Evolutionary conservation across 2,797 vertebrate species (phyloP), one percentile per base, ranked within the genome.

Genomic region (Anabacerthia variegaticeps): DNA sequence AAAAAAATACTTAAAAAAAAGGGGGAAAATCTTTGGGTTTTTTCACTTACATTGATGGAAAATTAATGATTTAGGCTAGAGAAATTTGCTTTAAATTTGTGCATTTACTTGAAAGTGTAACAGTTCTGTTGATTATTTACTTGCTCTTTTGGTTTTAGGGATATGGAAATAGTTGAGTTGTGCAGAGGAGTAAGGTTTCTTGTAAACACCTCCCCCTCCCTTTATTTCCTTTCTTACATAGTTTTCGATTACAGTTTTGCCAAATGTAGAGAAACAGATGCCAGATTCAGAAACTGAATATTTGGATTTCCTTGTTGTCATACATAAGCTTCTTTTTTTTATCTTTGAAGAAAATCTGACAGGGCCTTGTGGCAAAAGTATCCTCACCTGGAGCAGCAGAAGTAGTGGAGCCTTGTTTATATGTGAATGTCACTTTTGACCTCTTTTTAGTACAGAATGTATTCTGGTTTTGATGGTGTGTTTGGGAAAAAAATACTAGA

Each of bases 171-270:
- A 37, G 10, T 46, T 30, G 8, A 9, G 12, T 54, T 62, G 23
- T 30, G 17, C 32, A 62, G 39, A 82, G 20, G 73, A 63, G 44
- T 55, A 14, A 0, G 1, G 4, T 28, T 91, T 92, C 24, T 82
- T 0, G 0, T 21, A 23, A 9, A 62, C n/a, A 37, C 10, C 2
- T 79, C 82, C 24, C 5, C 12, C 41, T 10, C 18, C 7, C 19
- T 56, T 66, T 12, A 13, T 79, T 91, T 79, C 34, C 32, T 56
- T 71, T 59, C n/a, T 44, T 76, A 20, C 5, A 4, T 21, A 26
- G 27, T 79, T 95, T 85, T 69, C 43, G 80, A n/a, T 30, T 41
- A 34, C 21, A 30, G 0, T 9, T 13, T 68, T 68, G 49, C 7
- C 15, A 65, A 24, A 66, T 80, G 14, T 41, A 62, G 24, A 26